phyloP scores from a whole-genome alignment of 2,888 invertebrate species.

The Miltochrista miniata region DNA sequence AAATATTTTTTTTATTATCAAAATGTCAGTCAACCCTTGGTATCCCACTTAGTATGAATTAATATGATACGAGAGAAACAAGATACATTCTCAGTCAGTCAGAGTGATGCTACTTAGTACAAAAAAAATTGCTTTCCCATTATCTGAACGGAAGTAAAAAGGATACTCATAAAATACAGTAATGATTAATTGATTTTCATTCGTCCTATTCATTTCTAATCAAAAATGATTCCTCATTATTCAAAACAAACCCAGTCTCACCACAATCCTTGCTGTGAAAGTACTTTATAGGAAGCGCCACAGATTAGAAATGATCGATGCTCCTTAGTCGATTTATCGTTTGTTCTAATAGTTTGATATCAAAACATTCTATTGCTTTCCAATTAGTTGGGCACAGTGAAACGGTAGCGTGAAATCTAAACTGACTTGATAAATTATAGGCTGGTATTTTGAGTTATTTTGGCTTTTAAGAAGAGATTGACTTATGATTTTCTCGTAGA shows the following conservation, averaged over 20 bases:
- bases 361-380: conserved; percentile 41
- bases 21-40: no score
- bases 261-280: conserved; percentile 18
- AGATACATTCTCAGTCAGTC: no score
- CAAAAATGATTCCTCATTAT: conserved; percentile 8
- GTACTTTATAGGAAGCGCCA: conserved; percentile 40
- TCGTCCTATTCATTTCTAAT: neutral
- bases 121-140: no score
- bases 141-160: neutral
- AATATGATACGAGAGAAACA: no score
- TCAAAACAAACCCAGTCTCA: conserved; percentile 7
- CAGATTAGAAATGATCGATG: conserved; percentile 58
- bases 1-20: no score
- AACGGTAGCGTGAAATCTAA: conserved; percentile 39
- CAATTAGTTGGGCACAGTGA: conserved; percentile 32
- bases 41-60: no score
- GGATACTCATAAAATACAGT: neutral
- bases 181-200: neutral
- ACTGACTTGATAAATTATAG: conserved; percentile 26
- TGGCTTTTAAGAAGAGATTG: neutral
- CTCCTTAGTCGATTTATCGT: conserved; percentile 28
- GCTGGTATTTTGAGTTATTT: neutral
- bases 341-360: conserved; percentile 40
- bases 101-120: no score
- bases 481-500: neutral